phyloP scores from a whole-genome alignment of 2,113 vertebrate genomes.

The Toxotes jaculatrix region DNA sequence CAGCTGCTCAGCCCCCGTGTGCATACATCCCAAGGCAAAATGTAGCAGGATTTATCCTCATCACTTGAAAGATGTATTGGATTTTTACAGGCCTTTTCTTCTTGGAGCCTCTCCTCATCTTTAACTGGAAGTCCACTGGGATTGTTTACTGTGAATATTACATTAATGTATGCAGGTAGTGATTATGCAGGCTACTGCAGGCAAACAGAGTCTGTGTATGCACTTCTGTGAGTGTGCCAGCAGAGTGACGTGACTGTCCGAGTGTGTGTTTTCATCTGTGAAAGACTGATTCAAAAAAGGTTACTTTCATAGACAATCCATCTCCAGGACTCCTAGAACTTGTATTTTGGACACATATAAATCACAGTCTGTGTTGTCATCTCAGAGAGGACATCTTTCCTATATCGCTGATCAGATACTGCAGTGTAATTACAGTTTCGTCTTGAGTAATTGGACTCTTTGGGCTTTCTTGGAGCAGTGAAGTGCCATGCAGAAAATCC shows the following conservation, averaged over 20 bases:
- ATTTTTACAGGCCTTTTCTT: constrained; percentile 49
- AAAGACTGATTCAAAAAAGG: neutral
- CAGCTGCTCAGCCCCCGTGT: neutral
- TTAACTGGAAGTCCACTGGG: constrained; percentile 47
- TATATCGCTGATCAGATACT: constrained; percentile 42
- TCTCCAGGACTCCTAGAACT: neutral
- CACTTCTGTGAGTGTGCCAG: constrained; percentile 22
- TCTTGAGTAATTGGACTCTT: constrained; percentile 63
- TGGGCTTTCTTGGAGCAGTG: constrained; percentile 37
- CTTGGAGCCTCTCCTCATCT: constrained; percentile 28
- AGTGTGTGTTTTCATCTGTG: neutral
- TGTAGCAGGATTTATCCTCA: constrained; percentile 23
- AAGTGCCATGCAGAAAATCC: constrained; percentile 46
- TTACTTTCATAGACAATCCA: constrained; percentile 7
- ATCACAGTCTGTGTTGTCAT: constrained; percentile 21
- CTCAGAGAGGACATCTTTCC: constrained; percentile 9
- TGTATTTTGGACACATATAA: constrained; percentile 15
- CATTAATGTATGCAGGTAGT: constrained; percentile 57
- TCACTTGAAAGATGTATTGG: constrained; percentile 48
- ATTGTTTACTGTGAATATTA: constrained; percentile 52
- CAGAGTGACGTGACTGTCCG: neutral
- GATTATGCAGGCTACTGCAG: constrained; percentile 58
- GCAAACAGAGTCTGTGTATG: constrained; percentile 37
- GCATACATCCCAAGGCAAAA: constrained; percentile 27
- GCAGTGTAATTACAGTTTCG: constrained; percentile 39